phyloP scores from a whole-genome alignment of 2,113 vertebrate genomes.

The Buteo buteo region DNA sequence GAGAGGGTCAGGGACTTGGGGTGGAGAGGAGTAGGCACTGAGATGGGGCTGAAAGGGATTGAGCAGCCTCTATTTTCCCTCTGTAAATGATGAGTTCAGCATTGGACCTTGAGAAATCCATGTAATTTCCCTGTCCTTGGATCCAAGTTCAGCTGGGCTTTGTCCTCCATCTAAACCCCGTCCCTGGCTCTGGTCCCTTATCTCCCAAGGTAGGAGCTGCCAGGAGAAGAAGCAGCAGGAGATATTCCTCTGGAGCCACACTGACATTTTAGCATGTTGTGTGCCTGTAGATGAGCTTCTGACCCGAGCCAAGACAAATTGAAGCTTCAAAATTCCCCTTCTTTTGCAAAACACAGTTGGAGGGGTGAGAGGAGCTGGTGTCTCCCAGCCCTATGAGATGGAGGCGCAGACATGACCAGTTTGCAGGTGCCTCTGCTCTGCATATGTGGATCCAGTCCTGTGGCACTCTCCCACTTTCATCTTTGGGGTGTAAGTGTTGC shows the following conservation, averaged over 20 bases:
- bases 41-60: not conserved
- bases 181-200: accelerated
- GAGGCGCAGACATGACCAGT: not conserved
- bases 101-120: not conserved
- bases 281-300: not conserved
- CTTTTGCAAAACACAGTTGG: not conserved
- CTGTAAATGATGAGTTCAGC: not conserved
- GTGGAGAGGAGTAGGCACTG: not conserved
- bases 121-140: not conserved
- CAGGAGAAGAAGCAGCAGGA: not conserved
- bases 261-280: not conserved
- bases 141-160: accelerated
- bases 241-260: not conserved
- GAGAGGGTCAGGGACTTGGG: not conserved
- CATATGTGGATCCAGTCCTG: not conserved
- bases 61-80: not conserved
- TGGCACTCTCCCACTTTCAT: not conserved
- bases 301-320: not conserved
- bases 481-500: conserved; percentile 7
- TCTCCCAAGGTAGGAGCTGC: not conserved
- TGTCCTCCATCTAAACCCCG: not conserved
- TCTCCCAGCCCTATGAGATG: not conserved
- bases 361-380: not conserved
- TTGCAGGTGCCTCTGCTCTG: not conserved
- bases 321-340: not conserved